Percentiles rank a stretch among this genome's conserved stretches.
Conservation (phyloP, 2,888 invertebrate genomes). For the Aleiodes testaceus region DNA sequence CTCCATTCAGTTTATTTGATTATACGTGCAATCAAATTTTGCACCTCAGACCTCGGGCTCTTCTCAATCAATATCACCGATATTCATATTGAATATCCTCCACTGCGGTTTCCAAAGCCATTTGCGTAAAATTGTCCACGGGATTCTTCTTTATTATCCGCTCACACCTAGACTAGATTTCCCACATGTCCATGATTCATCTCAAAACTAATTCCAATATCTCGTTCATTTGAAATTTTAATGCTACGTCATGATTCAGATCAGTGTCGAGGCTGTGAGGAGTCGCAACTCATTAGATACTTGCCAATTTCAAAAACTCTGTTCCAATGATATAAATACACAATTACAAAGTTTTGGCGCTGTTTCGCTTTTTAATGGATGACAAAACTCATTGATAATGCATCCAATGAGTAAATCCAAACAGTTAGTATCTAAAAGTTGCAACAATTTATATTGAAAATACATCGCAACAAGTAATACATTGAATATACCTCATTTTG, state of each 20-base stretch:
- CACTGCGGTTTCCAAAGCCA: neutral
- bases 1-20: neutral
- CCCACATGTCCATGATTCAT: conserved; percentile 25
- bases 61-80: neutral
- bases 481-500: neutral
- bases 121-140: conserved; percentile 1
- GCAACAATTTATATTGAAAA: conserved; percentile 27
- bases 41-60: neutral
- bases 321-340: conserved; percentile 33
- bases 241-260: neutral
- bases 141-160: conserved; percentile 3
- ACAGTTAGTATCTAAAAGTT: conserved; percentile 37
- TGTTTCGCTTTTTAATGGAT: conserved; percentile 4
- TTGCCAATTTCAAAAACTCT: conserved; percentile 19
- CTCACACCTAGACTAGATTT: conserved; percentile 2
- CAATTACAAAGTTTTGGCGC: conserved; percentile 26
- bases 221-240: neutral
- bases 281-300: conserved; percentile 2
- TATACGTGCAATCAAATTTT: conserved; percentile 9
- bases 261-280: conserved; percentile 40
- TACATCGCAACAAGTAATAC: neutral
- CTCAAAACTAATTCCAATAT: conserved; percentile 1
- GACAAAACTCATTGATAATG: conserved; percentile 26
- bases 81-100: neutral
- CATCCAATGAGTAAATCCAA: conserved; percentile 14